Percentiles rank a stretch among this genome's conserved stretches.
Conservation (phyloP, 2,888 invertebrate species). For the Orthosia incerta region DNA sequence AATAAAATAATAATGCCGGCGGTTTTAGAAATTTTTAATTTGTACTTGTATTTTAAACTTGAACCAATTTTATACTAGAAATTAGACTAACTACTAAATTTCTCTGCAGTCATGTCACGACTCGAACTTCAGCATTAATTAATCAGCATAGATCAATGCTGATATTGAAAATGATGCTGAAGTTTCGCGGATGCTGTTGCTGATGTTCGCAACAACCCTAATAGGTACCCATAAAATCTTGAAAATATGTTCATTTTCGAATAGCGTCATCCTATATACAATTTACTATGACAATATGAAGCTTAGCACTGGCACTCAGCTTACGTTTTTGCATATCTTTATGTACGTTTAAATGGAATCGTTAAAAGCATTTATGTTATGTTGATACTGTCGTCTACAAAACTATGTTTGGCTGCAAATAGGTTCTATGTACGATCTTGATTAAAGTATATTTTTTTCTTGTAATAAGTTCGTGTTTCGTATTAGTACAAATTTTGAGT, state of each 20-base stretch:
- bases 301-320: constrained; percentile 59
- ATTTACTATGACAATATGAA: constrained; percentile 65
- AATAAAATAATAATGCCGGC: too few species aligned
- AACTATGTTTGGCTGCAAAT: constrained; percentile 16
- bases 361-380: constrained; percentile 66
- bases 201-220: too few species aligned
- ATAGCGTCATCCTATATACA: constrained; percentile 53
- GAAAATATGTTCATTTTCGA: constrained; percentile 66
- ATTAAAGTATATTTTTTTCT: neutral
- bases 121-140: too few species aligned
- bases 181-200: too few species aligned
- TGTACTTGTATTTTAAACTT: too few species aligned
- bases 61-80: too few species aligned
- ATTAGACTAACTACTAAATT: too few species aligned
- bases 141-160: too few species aligned
- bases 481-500: too few species aligned
- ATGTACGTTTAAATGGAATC: constrained; percentile 65
- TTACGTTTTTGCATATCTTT: constrained; percentile 67
- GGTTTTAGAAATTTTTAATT: too few species aligned
- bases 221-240: constrained; percentile 61
- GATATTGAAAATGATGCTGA: too few species aligned
- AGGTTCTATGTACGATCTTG: neutral
- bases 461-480: neutral
- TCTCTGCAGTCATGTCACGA: too few species aligned
- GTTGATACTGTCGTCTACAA: constrained; percentile 33